Evolutionary conservation across 2,797 vertebrate genomes (phyloP), one percentile per base, ranked within the genome.

Genomic region (Spea hammondii): DNA sequence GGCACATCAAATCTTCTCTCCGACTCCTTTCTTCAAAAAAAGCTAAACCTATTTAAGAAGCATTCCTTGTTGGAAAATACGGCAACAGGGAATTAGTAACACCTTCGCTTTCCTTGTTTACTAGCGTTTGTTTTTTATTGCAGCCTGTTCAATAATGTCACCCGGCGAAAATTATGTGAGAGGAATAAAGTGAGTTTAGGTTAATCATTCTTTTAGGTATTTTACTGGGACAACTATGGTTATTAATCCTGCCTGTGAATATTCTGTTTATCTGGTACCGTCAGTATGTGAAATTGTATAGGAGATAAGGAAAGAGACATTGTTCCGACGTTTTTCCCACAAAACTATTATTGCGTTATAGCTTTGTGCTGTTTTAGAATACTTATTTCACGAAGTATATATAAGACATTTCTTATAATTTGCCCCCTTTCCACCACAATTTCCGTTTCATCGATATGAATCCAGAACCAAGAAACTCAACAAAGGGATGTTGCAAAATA

Each of bases 1-100:
- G 90, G 88, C 91, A 88, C 88, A 91, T 92, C 89, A 93, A 92
- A 93, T 92, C 32, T 93, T 92, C 92, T 92, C 89, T 92, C 89
- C 88, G 88, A 92, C 89, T 90, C 90, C 89, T 92, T 91, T 92
- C 32, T 90, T 87, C 90, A 90, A 91, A 91, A 91, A 92, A 91
- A 91, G 87, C 90, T 89, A 88, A 90, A 92, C 92, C 90, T 89
- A 93, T 92, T 93, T 90, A 92, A 88, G 86, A 88, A 88, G 86
- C 85, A 89, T 92, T 90, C 86, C 84, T 92, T 92, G 91, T 85
- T 91, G 90, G 88, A 91, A 92, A 90, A 91, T 88, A 89, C 89
- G 90, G 89, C 90, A 88, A 86, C 79, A 4, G 88, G 88, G 92
- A 92, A 87, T 92, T 87, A 87, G 88, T 85, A 86, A 86, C 85